Conservation (phyloP, 1,140 invertebrate genomes). For the Drosophila lacertosa region DNA sequence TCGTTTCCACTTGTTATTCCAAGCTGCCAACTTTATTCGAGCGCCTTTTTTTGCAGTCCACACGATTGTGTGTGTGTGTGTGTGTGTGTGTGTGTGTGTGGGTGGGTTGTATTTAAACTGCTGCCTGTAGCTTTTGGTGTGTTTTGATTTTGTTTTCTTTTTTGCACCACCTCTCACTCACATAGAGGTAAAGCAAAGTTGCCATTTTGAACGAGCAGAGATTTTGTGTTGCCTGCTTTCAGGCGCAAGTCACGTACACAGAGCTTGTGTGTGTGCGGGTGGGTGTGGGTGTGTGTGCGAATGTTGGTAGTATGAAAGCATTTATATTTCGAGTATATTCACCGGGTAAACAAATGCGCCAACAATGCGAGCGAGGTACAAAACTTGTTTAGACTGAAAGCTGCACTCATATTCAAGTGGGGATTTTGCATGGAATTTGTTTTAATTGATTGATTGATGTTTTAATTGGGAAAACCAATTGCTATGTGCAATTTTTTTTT, state of each 20-base stretch:
- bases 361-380: slow-evolving; percentile 38
- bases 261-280: not conserved
- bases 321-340: slow-evolving; percentile 67
- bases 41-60: slow-evolving; percentile 4
- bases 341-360: slow-evolving; percentile 63
- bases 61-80: slow-evolving; percentile 18
- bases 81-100: slow-evolving; percentile 17
- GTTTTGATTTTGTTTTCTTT: slow-evolving; percentile 69
- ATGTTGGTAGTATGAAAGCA: slow-evolving; percentile 58
- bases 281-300: slow-evolving; percentile 11
- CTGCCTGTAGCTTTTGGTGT: slow-evolving; percentile 67
- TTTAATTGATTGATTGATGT: slow-evolving; percentile 83
- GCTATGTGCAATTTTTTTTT: slow-evolving; percentile 38
- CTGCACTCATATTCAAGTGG: slow-evolving; percentile 69
- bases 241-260: slow-evolving; percentile 67
- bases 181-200: slow-evolving; percentile 5
- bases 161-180: not conserved
- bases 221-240: slow-evolving; percentile 67
- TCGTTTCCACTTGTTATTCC: slow-evolving; percentile 11
- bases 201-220: slow-evolving; percentile 61
- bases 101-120: slow-evolving; percentile 60
- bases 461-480: slow-evolving; percentile 80
- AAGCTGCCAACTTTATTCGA: slow-evolving; percentile 16
- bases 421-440: slow-evolving; percentile 76
- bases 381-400: slow-evolving; percentile 67